Percentiles rank a stretch among this genome's conserved stretches.
These are phyloP conservation scores for Anableps anableps DNA, from an alignment of 2,797 vertebrate genomes.

Conservation along the genomic window DNA sequence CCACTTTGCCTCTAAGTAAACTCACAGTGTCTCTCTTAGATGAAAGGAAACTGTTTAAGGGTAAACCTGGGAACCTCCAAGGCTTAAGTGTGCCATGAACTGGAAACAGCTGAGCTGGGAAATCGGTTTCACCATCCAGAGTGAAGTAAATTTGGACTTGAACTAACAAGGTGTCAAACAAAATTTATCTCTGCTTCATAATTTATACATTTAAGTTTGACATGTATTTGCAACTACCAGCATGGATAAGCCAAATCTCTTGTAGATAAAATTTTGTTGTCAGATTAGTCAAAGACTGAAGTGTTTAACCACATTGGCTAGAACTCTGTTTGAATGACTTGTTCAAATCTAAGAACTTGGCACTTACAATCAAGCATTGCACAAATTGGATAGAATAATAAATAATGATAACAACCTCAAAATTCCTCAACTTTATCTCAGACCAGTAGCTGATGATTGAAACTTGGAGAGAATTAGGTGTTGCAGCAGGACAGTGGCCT, in stretches of 20 bases:
- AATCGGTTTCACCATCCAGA: background rate
- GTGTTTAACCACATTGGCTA: too few species aligned
- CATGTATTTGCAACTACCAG: background rate
- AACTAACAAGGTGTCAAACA: background rate
- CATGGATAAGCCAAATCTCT: background rate
- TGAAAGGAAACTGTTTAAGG: background rate
- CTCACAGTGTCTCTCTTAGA: background rate
- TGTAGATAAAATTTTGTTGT: background rate
- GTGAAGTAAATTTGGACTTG: background rate
- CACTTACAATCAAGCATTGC: background rate
- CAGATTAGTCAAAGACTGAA: background rate
- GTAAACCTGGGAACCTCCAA: background rate
- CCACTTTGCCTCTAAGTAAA: background rate
- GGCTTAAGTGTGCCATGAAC: background rate
- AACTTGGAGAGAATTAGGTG: too few species aligned
- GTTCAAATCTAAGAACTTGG: background rate
- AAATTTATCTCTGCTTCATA: background rate
- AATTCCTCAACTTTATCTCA: background rate
- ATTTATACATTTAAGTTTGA: background rate
- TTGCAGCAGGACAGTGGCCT: background rate
- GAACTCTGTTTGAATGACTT: background rate
- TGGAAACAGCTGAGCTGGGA: background rate
- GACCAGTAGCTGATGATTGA: too few species aligned
- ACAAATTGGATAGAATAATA: background rate
- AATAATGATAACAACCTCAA: background rate